A percentile compares a stretch with the other conserved stretches of the same genome.
Conservation (phyloP, 2,888 invertebrate genomes). For the Hecatera dysodea region DNA sequence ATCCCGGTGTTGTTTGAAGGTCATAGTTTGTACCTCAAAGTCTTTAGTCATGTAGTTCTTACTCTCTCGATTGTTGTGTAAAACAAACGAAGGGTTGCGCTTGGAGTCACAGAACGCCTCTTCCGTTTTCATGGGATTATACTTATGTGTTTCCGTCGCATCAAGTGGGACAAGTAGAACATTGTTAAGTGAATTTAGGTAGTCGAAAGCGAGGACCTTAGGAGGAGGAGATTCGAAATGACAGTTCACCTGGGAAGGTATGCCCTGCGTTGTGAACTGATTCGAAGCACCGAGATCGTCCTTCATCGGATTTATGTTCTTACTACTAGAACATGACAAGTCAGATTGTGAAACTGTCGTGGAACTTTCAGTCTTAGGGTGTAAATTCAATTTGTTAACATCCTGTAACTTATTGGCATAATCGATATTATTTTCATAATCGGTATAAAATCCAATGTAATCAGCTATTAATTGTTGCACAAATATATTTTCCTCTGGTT, state of each 20-base stretch:
- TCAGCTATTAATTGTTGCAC: slow-evolving; percentile 76
- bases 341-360: neutral
- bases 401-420: slow-evolving; percentile 62
- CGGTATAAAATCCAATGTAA: slow-evolving; percentile 58
- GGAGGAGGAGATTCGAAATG: slow-evolving; percentile 51
- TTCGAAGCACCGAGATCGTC: slow-evolving; percentile 13
- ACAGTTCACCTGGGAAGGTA: slow-evolving; percentile 64
- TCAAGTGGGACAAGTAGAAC: slow-evolving; percentile 63
- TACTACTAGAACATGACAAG: slow-evolving; percentile 73
- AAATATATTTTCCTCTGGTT: slow-evolving; percentile 60
- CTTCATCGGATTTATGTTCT: slow-evolving; percentile 64
- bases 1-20: slow-evolving; percentile 49
- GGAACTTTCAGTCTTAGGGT: slow-evolving; percentile 33
- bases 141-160: slow-evolving; percentile 71
- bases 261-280: neutral
- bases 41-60: slow-evolving; percentile 17
- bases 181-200: slow-evolving; percentile 2
- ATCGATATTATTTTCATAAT: slow-evolving; percentile 36
- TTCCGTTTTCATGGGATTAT: slow-evolving; percentile 69
- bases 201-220: neutral
- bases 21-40: slow-evolving; percentile 49
- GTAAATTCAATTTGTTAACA: slow-evolving; percentile 26
- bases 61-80: neutral
- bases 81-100: neutral
- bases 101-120: slow-evolving; percentile 30